A percentile compares a stretch with the other conserved stretches of the same genome.
Conservation (phyloP, 2,888 invertebrate species). For the Cryptophagus acutangulus region DNA sequence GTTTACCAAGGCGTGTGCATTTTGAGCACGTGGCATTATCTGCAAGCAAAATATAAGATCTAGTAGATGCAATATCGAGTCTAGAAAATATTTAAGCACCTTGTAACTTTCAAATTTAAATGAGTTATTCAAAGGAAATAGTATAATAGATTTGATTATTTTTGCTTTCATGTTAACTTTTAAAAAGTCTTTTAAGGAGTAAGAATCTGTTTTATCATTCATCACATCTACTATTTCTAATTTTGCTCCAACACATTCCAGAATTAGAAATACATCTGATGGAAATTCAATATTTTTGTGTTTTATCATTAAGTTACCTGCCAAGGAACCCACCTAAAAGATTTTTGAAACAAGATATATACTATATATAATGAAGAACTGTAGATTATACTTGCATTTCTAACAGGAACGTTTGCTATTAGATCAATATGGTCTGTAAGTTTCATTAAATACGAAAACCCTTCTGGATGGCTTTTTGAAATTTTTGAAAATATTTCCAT, state of each 20-base stretch:
- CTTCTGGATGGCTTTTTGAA: constrained; percentile 42
- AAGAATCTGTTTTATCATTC: constrained; percentile 9
- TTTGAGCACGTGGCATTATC: constrained; percentile 67
- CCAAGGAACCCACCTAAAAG: constrained; percentile 60
- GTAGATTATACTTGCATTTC: constrained; percentile 25
- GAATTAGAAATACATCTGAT: constrained; percentile 64
- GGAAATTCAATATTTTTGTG: constrained; percentile 63
- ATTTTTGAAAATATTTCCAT: constrained; percentile 51
- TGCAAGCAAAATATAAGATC: constrained; percentile 38
- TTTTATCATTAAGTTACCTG: constrained; percentile 67
- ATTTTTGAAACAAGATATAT: too few species aligned
- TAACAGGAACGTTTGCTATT: constrained; percentile 65
- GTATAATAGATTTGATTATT: constrained; percentile 47
- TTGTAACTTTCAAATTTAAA: constrained; percentile 39
- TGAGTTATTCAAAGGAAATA: constrained; percentile 47
- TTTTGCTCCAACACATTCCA: constrained; percentile 56
- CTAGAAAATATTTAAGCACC: constrained; percentile 28
- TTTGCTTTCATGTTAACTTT: constrained; percentile 47
- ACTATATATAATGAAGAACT: background rate
- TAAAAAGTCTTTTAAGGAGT: constrained; percentile 41
- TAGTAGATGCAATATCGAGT: background rate
- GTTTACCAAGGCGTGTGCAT: constrained; percentile 69
- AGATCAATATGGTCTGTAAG: constrained; percentile 62
- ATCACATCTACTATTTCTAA: constrained; percentile 38
- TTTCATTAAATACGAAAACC: constrained; percentile 56